Conservation (phyloP, 2,888 invertebrate species). For the Hyalella azteca region DNA sequence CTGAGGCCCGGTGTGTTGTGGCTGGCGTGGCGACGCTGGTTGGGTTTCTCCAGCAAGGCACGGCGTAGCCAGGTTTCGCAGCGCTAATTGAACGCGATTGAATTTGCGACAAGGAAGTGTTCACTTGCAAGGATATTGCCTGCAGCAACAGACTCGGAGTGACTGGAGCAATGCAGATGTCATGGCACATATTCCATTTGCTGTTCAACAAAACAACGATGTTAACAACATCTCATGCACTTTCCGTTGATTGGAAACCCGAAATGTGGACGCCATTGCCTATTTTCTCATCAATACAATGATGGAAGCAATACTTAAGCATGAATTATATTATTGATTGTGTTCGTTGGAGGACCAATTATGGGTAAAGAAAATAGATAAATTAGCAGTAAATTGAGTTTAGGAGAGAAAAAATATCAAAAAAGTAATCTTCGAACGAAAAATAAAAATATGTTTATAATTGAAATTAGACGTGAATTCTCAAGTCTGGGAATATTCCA, state of each 20-base stretch:
- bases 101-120: background rate
- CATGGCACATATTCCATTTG: background rate
- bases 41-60: no score
- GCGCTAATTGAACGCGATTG: background rate
- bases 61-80: background rate
- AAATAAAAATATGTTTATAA: no score
- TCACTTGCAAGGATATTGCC: background rate
- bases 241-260: background rate
- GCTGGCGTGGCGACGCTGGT: no score
- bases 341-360: background rate
- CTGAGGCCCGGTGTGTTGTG: no score
- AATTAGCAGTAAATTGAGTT: no score
- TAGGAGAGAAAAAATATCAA: no score
- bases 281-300: no score
- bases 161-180: background rate
- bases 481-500: background rate
- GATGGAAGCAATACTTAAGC: background rate
- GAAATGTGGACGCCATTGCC: no score
- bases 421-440: no score
- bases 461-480: no score
- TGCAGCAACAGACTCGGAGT: background rate
- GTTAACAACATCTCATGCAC: background rate
- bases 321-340: background rate
- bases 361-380: no score
- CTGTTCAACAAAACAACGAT: background rate